Evolutionary conservation across 1,140 invertebrate genomes (phyloP).

Genomic region (Hyles euphorbiae): DNA sequence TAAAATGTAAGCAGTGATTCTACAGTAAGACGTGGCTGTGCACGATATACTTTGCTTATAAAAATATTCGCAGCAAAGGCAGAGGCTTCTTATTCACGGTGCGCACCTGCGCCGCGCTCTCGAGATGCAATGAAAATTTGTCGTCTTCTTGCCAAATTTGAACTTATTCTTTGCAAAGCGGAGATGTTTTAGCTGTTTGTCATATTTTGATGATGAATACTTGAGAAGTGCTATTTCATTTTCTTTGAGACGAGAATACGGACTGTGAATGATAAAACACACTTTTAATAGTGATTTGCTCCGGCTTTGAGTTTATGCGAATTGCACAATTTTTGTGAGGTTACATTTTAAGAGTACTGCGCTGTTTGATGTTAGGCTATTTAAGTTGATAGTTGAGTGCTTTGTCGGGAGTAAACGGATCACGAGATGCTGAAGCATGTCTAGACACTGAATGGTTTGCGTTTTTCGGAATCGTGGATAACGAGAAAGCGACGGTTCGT

Average conservation of each 20-base stretch:
- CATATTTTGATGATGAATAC: conserved; percentile 37
- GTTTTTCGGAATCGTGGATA: too few relatives aligned
- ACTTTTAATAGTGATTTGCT: conserved; percentile 18
- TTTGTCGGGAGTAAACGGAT: too few relatives aligned
- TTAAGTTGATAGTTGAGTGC: too few relatives aligned
- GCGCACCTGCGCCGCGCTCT: conserved; percentile 40
- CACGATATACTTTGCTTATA: conserved; percentile 44
- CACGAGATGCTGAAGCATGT: too few relatives aligned
- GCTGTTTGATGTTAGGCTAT: too few relatives aligned
- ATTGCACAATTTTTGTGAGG: too few relatives aligned
- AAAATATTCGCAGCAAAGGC: conserved; percentile 47
- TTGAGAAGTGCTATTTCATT: conserved; percentile 26
- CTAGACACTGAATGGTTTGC: too few relatives aligned
- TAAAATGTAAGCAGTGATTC: conserved; percentile 33
- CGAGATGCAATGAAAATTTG: conserved; percentile 53
- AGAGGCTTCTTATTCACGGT: conserved; percentile 49
- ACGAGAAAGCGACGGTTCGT: too few relatives aligned
- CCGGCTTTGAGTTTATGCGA: conserved; percentile 2
- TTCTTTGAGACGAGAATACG: conserved; percentile 16
- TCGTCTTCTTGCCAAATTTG: conserved; percentile 53
- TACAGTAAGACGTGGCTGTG: conserved; percentile 16
- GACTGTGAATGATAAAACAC: conserved; percentile 20
- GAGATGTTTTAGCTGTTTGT: conserved; percentile 31
- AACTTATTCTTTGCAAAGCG: conserved; percentile 47
- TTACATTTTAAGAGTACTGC: too few relatives aligned